These are phyloP conservation scores for Cheilosia variabilis DNA, from an alignment of 2,888 invertebrate species.

Conservation along the genomic window DNA sequence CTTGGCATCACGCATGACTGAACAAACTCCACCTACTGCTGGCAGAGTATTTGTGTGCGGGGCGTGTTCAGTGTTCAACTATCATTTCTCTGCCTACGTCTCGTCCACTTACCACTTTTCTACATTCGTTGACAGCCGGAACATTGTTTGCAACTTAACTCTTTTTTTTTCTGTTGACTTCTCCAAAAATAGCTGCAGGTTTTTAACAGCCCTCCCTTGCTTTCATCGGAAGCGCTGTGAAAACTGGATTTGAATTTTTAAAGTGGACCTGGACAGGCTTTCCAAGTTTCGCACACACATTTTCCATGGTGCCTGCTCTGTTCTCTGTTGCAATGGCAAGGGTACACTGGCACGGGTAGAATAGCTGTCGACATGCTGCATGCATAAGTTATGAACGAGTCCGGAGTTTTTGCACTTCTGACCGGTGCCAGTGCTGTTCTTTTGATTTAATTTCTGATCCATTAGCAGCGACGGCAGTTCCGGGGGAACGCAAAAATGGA, in stretches of 20 bases:
- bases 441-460: constrained; percentile 70
- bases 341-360: not conserved
- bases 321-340: constrained; percentile 6
- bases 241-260: constrained; percentile 46
- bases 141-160: constrained; percentile 64
- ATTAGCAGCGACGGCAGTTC: constrained; percentile 58
- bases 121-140: constrained; percentile 55
- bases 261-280: constrained; percentile 40
- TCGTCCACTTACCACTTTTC: constrained; percentile 26
- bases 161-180: constrained; percentile 21
- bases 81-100: not conserved
- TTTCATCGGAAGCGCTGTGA: constrained; percentile 8
- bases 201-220: constrained; percentile 19
- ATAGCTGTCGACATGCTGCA: constrained; percentile 57
- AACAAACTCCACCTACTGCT: constrained; percentile 54
- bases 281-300: constrained; percentile 34
- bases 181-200: constrained; percentile 45
- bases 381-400: constrained; percentile 67
- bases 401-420: constrained; percentile 61
- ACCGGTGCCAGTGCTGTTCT: constrained; percentile 60
- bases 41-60: constrained; percentile 26
- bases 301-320: constrained; percentile 57
- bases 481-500: constrained; percentile 14
- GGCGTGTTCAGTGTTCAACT: constrained; percentile 46
- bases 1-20: constrained; percentile 64